phyloP scores from a whole-genome alignment of 2,113 vertebrate species.

The Pleuronectes platessa region DNA sequence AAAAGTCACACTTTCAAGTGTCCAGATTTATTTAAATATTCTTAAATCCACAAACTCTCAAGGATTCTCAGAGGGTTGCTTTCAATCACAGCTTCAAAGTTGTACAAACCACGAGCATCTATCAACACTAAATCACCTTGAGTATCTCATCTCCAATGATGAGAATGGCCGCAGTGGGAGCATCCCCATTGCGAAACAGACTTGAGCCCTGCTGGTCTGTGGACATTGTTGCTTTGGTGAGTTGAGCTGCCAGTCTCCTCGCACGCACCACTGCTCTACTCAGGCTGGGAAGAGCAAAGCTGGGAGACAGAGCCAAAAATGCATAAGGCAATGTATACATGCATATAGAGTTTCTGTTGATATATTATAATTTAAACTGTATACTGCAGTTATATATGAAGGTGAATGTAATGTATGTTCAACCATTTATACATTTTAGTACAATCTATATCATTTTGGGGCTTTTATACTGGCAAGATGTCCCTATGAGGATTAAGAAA shows the following conservation, averaged over 20 bases:
- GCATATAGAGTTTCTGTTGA: background rate
- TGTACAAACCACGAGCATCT: background rate
- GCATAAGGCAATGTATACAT: background rate
- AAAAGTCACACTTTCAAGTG: slow-evolving; percentile 10
- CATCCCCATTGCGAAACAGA: slow-evolving; percentile 40
- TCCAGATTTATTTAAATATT: background rate
- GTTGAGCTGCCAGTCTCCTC: slow-evolving; percentile 68
- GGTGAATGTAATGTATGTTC: background rate
- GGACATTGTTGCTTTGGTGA: slow-evolving; percentile 82
- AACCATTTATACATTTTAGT: background rate
- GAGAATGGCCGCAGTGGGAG: slow-evolving; percentile 90
- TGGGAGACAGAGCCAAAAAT: slow-evolving; percentile 18
- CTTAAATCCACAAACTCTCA: slow-evolving; percentile 19
- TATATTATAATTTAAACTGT: too few relatives aligned
- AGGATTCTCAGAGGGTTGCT: slow-evolving; percentile 11
- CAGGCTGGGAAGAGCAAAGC: slow-evolving; percentile 64
- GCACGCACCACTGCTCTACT: slow-evolving; percentile 70
- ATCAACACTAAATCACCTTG: slow-evolving; percentile 82
- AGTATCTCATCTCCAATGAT: slow-evolving; percentile 96
- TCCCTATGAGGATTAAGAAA: background rate
- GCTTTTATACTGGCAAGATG: too few relatives aligned
- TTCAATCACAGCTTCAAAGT: slow-evolving; percentile 13
- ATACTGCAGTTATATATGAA: background rate
- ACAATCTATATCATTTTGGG: background rate
- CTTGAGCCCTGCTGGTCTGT: slow-evolving; percentile 51